Evolutionary conservation across 2,888 invertebrate species (phyloP).

Genomic region (Lasioglossum marginatum): DNA sequence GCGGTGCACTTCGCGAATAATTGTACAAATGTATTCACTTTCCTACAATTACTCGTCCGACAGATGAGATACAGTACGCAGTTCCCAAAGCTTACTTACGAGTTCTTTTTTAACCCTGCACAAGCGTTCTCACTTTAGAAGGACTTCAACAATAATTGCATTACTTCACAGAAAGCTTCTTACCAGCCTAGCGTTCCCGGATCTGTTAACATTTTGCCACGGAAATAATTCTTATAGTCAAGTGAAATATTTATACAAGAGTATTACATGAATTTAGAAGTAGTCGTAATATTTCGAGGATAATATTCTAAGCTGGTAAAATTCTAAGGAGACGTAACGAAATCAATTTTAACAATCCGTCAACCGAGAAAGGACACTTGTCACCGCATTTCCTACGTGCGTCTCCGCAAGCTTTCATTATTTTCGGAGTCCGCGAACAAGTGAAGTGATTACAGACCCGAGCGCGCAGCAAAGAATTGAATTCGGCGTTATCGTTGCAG

Average conservation of each 20-base stretch:
- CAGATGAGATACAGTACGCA: too few relatives aligned
- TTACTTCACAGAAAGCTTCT: neutral
- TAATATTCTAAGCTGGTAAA: neutral
- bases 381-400: neutral
- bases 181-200: neutral
- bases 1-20: too few relatives aligned
- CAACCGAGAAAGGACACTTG: neutral
- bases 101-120: neutral
- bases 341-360: neutral
- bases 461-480: constrained; percentile 9
- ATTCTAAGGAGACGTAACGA: neutral
- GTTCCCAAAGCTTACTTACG: neutral
- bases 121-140: neutral
- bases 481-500: constrained; percentile 9
- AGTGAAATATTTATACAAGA: neutral
- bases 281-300: too few relatives aligned
- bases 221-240: neutral
- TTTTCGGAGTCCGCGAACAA: neutral
- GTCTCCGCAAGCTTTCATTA: neutral
- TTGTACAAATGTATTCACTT: neutral
- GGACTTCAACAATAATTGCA: neutral
- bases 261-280: neutral
- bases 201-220: neutral
- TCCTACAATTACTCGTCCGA: neutral
- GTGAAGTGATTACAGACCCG: neutral